A percentile compares a stretch with the other conserved stretches of the same genome.
Conservation (phyloP, 2,888 invertebrate genomes). For the Hyposoter didymator region DNA sequence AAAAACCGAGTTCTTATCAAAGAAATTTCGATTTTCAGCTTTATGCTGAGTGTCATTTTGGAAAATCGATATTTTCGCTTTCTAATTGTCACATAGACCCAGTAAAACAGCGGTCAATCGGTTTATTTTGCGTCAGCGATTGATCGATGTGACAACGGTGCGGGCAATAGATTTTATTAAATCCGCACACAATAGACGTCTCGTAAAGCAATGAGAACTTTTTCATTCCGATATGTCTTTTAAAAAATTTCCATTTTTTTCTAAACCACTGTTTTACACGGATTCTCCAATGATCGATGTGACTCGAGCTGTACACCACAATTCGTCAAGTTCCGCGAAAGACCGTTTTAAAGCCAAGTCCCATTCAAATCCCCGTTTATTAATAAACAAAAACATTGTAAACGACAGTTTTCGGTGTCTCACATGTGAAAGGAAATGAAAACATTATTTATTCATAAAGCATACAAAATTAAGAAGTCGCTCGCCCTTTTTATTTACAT, state of each 20-base stretch:
- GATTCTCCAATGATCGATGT: neutral
- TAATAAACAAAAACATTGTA: neutral
- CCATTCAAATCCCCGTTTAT: neutral
- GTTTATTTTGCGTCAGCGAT: slow-evolving; percentile 22
- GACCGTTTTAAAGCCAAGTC: neutral
- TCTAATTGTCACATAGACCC: slow-evolving; percentile 4
- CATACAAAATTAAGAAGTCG: neutral
- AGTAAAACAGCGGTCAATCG: slow-evolving; percentile 17
- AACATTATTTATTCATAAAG: neutral
- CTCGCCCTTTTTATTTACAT: neutral
- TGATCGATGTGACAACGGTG: slow-evolving; percentile 39
- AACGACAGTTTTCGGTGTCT: neutral
- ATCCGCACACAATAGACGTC: slow-evolving; percentile 54
- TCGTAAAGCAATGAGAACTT: neutral
- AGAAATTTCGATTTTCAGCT: neutral
- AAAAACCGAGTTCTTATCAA: neutral
- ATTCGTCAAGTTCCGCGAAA: slow-evolving; percentile 13
- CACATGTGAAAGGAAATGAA: neutral
- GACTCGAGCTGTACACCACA: neutral
- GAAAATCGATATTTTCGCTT: slow-evolving; percentile 1
- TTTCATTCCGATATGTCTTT: neutral
- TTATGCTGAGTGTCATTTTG: neutral
- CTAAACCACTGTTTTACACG: slow-evolving; percentile 13
- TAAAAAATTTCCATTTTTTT: neutral
- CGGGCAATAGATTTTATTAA: slow-evolving; percentile 59